A percentile compares a stretch with the other conserved stretches of the same genome.
phyloP scores from a whole-genome alignment of 2,113 vertebrate genomes.

The Sinocyclocheilus maitianheensis region DNA sequence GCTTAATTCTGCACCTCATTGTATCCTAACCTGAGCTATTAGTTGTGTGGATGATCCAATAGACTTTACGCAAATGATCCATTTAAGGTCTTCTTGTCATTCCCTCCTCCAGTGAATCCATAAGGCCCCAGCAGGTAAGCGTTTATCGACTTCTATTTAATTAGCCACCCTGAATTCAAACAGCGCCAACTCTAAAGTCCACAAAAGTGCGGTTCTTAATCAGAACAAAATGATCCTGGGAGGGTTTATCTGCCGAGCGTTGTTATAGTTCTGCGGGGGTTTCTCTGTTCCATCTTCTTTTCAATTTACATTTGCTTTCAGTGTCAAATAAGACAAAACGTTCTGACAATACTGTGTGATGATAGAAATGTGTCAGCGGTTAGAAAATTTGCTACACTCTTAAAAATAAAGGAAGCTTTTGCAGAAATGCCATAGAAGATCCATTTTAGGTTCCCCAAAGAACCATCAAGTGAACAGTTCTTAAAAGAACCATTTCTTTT shows the following conservation, averaged over 20 bases:
- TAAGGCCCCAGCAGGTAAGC: conserved; percentile 49
- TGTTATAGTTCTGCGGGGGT: conserved; percentile 8
- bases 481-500: not conserved
- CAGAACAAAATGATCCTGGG: conserved; percentile 39
- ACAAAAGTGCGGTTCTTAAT: conserved; percentile 54
- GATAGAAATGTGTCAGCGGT: not conserved
- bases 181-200: conserved; percentile 42
- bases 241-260: conserved; percentile 23
- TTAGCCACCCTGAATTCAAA: conserved; percentile 66
- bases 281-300: conserved; percentile 20
- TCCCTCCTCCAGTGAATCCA: conserved; percentile 40
- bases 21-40: conserved; percentile 49
- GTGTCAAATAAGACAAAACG: not conserved
- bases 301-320: conserved; percentile 19
- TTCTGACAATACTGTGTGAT: not conserved
- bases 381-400: not conserved
- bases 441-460: not conserved
- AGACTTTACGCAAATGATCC: conserved; percentile 43
- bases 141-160: conserved; percentile 68
- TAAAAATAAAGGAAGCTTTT: not conserved
- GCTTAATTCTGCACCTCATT: conserved; percentile 50
- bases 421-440: not conserved
- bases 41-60: conserved; percentile 35
- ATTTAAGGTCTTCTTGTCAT: conserved; percentile 50
- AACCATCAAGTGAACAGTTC: not conserved